Percentiles rank a stretch among this genome's conserved stretches.
phyloP scores from a whole-genome alignment of 1,140 invertebrate genomes.

The Rhopalosiphum maidis region DNA sequence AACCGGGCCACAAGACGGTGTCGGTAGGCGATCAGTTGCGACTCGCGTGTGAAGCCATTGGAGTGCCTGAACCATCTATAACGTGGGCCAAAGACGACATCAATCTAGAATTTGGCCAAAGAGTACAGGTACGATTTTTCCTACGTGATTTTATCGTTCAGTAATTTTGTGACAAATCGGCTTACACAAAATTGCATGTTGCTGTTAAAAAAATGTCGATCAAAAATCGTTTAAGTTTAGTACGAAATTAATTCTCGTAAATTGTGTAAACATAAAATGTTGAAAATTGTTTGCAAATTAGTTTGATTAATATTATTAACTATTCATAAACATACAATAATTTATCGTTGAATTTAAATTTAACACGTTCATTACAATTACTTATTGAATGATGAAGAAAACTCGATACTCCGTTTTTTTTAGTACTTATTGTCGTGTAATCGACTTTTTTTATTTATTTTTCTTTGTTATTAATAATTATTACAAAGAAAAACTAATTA shows the following conservation, averaged over 20 bases:
- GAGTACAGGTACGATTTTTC: slow-evolving; percentile 64
- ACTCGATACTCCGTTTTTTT: background rate
- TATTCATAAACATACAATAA: background rate
- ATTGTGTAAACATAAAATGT: too few relatives aligned
- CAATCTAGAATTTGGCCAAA: slow-evolving; percentile 66
- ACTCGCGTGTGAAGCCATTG: slow-evolving; percentile 77
- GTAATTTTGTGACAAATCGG: too few relatives aligned
- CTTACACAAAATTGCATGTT: background rate
- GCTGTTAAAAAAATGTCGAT: background rate
- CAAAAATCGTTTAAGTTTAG: too few relatives aligned
- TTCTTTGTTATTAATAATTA: too few relatives aligned
- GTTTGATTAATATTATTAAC: background rate
- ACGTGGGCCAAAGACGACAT: slow-evolving; percentile 84
- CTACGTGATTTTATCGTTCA: background rate
- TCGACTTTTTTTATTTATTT: background rate
- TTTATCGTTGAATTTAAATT: background rate
- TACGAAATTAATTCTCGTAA: too few relatives aligned
- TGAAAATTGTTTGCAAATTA: too few relatives aligned
- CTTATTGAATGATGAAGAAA: background rate
- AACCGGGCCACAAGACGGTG: slow-evolving; percentile 59
- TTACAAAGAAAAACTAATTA: too few relatives aligned
- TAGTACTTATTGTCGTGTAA: background rate
- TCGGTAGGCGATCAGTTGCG: slow-evolving; percentile 65
- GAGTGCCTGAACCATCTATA: slow-evolving; percentile 77
- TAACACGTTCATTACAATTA: background rate